Percentiles rank a stretch among this genome's conserved stretches.
Conservation (phyloP, 2,888 invertebrate genomes). For the Tachystola acroxantha region DNA sequence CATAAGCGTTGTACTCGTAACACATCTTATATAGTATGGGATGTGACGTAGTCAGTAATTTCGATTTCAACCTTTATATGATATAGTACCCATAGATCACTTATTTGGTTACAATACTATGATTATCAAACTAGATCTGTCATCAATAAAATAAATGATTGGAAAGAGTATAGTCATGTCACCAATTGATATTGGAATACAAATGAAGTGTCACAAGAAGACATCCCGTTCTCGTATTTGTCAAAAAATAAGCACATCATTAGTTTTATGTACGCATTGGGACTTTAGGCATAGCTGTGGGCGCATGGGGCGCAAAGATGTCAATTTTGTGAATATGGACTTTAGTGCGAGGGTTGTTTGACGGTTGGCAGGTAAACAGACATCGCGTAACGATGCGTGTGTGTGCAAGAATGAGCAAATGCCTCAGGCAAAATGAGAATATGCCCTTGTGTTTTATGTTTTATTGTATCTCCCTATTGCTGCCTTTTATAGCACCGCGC, state of each 20-base stretch:
- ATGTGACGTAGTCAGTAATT: too few species aligned
- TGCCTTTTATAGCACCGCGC: neutral
- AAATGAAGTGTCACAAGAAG: neutral
- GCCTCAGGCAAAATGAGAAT: conserved; percentile 3
- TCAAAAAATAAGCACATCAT: conserved; percentile 2
- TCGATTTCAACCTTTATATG: too few species aligned
- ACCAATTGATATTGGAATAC: too few species aligned
- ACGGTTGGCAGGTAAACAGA: conserved; percentile 11
- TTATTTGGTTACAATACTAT: too few species aligned
- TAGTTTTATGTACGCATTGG: neutral
- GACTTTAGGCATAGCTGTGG: neutral
- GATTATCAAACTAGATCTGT: too few species aligned
- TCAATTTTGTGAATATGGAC: conserved; percentile 12
- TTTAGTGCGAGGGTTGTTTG: conserved; percentile 13
- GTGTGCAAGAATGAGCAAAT: conserved; percentile 1
- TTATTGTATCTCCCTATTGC: neutral
- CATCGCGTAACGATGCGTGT: conserved; percentile 1
- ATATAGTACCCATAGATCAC: too few species aligned
- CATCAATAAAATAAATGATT: too few species aligned
- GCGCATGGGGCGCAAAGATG: conserved; percentile 8
- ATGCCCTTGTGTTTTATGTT: neutral
- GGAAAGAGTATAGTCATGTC: too few species aligned
- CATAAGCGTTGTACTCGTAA: too few species aligned
- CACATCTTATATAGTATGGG: too few species aligned
- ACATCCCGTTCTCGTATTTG: neutral